Evolutionary conservation across 2,113 vertebrate genomes (phyloP), one percentile per base, ranked within the genome.

Genomic region (Vulpes vulpes): DNA sequence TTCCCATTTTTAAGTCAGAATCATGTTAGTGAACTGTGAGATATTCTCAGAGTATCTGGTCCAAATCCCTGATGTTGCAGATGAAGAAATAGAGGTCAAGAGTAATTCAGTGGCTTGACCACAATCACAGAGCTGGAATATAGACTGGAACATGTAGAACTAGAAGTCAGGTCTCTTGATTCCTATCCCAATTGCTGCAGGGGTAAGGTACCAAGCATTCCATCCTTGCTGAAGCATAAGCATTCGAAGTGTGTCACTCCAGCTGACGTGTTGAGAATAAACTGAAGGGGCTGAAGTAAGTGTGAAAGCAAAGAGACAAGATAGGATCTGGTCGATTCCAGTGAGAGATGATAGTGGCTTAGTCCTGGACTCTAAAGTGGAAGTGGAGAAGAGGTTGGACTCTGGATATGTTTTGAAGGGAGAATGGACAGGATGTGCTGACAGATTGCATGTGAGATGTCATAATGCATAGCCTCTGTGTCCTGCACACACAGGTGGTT

Each of bases 361-460:
- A 94, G 43, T 25, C 55, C 22, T 53, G 1, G n/a, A n/a, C 82
- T 49, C 49, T 82, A 38, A 85, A 78, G 55, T 78, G 23, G 65
- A 91, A 69, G 14, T 86, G 55, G 6, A 82, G 30, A 73, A 82
- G 35, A 11, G 38, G 35, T 38, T 86, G 85, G 49, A 96, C 25
- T 94, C 32, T 89, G 25, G 60, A 67, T 82, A 51, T 96, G 59
- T 95, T 96, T 85, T 71, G 59, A 89, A 95, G 87, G 23, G 78
- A 92, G 22, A 19, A 11, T 87, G 57, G 51, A 87, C 30, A 89
- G 16, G 23, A 83, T 79, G 25, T 79, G 55, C n/a, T 92, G 43
- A 87, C 12, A 92, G 60, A 74, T 82, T 87, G 4, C 25, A 32
- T 55, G 19, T 74, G 62, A 82, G 20, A 67, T 73, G 5, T 30